phyloP scores from a whole-genome alignment of 2,113 vertebrate genomes.

The Oxyura jamaicensis region DNA sequence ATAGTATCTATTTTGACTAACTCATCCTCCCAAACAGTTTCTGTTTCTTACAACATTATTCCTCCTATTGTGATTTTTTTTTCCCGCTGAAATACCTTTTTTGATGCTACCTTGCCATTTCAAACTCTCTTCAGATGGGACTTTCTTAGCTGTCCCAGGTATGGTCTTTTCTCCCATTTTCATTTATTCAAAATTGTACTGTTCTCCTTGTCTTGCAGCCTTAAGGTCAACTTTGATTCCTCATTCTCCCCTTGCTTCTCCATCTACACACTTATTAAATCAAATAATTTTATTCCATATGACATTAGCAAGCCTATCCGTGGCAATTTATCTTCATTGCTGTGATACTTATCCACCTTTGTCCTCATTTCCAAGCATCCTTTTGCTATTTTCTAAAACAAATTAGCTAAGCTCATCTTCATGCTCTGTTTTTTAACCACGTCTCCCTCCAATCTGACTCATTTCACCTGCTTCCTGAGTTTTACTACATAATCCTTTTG shows the following conservation, averaged over 20 bases:
- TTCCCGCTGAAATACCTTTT: background rate
- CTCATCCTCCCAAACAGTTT: background rate
- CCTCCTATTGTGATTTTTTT: background rate
- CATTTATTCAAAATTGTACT: background rate
- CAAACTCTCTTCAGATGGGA: background rate
- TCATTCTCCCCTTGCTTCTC: background rate
- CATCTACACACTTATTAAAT: background rate
- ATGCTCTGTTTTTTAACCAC: background rate
- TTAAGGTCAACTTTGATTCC: background rate
- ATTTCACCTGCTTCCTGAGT: background rate
- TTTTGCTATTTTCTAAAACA: background rate
- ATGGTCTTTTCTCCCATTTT: background rate
- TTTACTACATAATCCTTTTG: background rate
- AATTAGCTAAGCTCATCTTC: background rate
- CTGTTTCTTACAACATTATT: background rate
- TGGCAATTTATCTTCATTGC: background rate
- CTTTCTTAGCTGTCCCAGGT: background rate
- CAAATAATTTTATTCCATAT: background rate
- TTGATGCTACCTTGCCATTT: background rate
- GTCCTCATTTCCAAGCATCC: background rate
- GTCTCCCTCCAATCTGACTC: background rate
- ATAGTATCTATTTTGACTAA: constrained; percentile 26
- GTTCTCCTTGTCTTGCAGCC: background rate
- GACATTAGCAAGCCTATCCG: background rate
- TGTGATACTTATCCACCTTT: background rate